Evolutionary conservation across 2,113 vertebrate genomes (phyloP), one percentile per base, ranked within the genome.

Genomic region (Menura novaehollandiae): DNA sequence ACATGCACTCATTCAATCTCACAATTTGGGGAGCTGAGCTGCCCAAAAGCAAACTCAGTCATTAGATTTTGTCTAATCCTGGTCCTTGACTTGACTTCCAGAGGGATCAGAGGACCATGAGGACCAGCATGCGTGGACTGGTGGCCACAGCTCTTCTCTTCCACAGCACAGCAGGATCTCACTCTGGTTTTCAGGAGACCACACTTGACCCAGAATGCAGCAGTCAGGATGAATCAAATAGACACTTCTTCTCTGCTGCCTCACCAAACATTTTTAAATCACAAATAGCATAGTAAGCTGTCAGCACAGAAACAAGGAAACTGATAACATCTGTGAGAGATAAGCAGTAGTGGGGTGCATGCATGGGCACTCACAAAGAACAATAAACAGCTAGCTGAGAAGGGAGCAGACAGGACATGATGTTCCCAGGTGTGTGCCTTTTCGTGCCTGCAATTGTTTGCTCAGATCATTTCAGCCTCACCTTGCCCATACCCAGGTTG

Each of bases 241-340:
- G 18, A 12, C 39, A 4, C 47, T 85, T 47, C 69, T 67, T 78
- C 47, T 60, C 66, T 79, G 41, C 64, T 79, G 33, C 56, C 72
- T 68, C 60, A 33, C 43, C 18, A 39, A 13, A 7, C 0, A 1
- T 89, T 72, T 78, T 78, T 13, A 5, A 77, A 72, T 82, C 85
- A 63, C 35, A 78, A 82, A 43, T 55, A 78, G 47, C 7, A 0
- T 26, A 59, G 35, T 88, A 78, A 91, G 51, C 69, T 81, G 73
- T 75, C 28, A 41, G 52, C 78, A 90, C 63, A 81, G 81, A 72
- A 88, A 33, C 32, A 56, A 87, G 59, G 46, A 53, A 74, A 26
- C 74, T 76, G 92, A 64, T 95, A 85, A 79, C 81, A 88, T 82
- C 93, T 90, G 73, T 77, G 86, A 62, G 58, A 67, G 67, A 14